phyloP scores from a whole-genome alignment of 1,140 invertebrate species.

The Batillaria attramentaria region DNA sequence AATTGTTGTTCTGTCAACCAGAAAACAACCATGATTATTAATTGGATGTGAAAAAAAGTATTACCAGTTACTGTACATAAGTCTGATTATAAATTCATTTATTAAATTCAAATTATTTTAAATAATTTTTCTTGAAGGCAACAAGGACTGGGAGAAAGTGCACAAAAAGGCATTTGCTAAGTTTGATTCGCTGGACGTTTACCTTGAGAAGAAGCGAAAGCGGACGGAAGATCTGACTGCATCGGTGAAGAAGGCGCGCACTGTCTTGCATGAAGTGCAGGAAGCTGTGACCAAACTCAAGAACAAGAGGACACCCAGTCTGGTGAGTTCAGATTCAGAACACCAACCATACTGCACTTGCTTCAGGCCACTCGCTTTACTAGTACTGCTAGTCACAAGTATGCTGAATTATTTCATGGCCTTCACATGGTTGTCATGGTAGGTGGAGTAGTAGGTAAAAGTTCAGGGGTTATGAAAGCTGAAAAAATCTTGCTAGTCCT shows the following conservation, averaged over 20 bases:
- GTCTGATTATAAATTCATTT: neutral
- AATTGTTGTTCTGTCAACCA: neutral
- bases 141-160: constrained; percentile 66
- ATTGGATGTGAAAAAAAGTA: neutral
- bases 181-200: constrained; percentile 67
- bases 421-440: too few relatives aligned
- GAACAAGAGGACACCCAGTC: constrained; percentile 33
- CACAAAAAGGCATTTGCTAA: constrained; percentile 64
- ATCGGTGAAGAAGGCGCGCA: constrained; percentile 55
- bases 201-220: constrained; percentile 63
- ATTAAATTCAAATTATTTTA: too few relatives aligned
- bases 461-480: too few relatives aligned
- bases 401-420: too few relatives aligned
- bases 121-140: too few relatives aligned
- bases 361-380: neutral
- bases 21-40: neutral
- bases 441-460: too few relatives aligned
- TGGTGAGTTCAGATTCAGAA: neutral
- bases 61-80: neutral
- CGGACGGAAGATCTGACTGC: constrained; percentile 52
- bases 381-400: too few relatives aligned
- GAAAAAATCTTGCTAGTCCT: too few relatives aligned
- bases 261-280: constrained; percentile 45
- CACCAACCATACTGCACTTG: neutral
- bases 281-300: constrained; percentile 49